Base-by-base conservation (phyloP, 30 jellyfish, hydroid and myxozoan species). In the Haliclystus octoradiatus region DNA sequence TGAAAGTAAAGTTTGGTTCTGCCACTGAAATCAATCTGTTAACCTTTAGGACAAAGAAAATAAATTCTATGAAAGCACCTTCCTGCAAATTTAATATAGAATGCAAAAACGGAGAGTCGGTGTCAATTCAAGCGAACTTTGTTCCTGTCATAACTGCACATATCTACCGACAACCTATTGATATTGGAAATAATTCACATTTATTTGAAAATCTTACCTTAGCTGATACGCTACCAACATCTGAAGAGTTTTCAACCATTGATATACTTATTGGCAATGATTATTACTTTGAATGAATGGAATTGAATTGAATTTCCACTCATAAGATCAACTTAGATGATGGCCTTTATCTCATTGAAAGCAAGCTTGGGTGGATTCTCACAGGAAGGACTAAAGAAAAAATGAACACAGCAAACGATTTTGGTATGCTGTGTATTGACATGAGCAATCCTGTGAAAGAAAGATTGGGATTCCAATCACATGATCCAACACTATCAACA, bases 191-290 rank as follows among this genome's bases (percentile, higher is more conserved):
- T 15, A 47, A 72, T 22, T 31, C 28, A 2, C 23, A 7, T 14
- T 13, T 72, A 24, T 46, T 30, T 25, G 23, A 28, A 35, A 57
- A 51, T 15, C 50, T 26, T 35, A 26, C 31, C 0, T 34, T 72
- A 2, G 83, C 78, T 26, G 83, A 72, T 65, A 52, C 83, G 9
- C 62, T 72, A 24, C 79, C 82, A 22, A 31, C 30, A 22, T 25
- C 31, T 26, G 28, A 22, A 7, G 82, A 72, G 49, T 31, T 64
- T 28, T 60, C 63, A 23, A n/a, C 30, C 26, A 33, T 75, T 75
- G 60, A 70, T 64, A 65, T 75, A 31, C 50, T 75, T 62, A 49
- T 75, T 34, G 81, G 88, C 30, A 47, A 81, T 26, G 72, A 75
- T 65, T 75, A 24, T 64, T 49, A n/a, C n/a, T n/a, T n/a, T n/a